A percentile compares a stretch with the other conserved stretches of the same genome.
Conservation (phyloP, 2,113 vertebrate genomes). For the Melanerpes aurifrons region DNA sequence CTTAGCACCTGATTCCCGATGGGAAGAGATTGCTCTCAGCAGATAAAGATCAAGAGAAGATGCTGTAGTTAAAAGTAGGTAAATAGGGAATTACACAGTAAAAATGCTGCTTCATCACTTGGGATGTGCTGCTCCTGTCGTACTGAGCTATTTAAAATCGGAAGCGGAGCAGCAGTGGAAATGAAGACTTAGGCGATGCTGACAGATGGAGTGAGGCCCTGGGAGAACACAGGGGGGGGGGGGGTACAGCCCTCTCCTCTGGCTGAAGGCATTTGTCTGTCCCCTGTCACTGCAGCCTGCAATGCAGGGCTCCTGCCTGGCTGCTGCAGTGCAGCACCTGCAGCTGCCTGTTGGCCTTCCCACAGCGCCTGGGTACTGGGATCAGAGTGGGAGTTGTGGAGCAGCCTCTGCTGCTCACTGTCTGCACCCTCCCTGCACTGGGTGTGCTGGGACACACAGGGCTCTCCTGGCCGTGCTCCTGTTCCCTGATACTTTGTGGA, state of each 20-base stretch:
- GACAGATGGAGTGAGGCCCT: neutral
- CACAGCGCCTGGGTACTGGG: fast-evolving
- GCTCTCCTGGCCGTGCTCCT: fast-evolving
- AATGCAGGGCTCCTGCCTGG: neutral
- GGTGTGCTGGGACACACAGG: fast-evolving
- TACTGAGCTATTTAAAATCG: neutral
- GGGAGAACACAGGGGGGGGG: fast-evolving
- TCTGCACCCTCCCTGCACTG: neutral
- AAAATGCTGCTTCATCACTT: conserved; percentile 32
- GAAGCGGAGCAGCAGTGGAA: neutral
- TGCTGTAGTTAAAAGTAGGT: conserved; percentile 46
- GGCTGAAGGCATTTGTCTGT: neutral
- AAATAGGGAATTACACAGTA: neutral
- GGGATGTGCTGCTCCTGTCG: neutral
- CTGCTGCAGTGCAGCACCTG: neutral
- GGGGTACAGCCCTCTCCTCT: neutral
- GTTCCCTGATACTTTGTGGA: neutral
- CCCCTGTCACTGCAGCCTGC: neutral
- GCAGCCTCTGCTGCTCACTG: neutral
- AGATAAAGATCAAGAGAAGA: conserved; percentile 43
- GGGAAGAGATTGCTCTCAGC: neutral
- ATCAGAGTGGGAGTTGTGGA: fast-evolving
- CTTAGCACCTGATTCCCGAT: neutral
- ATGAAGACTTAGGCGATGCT: neutral
- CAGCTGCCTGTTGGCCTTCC: fast-evolving